Percentiles rank a stretch among this genome's conserved stretches.
phyloP scores from a whole-genome alignment of 2,888 invertebrate species.

The Epirrhoe alternata region DNA sequence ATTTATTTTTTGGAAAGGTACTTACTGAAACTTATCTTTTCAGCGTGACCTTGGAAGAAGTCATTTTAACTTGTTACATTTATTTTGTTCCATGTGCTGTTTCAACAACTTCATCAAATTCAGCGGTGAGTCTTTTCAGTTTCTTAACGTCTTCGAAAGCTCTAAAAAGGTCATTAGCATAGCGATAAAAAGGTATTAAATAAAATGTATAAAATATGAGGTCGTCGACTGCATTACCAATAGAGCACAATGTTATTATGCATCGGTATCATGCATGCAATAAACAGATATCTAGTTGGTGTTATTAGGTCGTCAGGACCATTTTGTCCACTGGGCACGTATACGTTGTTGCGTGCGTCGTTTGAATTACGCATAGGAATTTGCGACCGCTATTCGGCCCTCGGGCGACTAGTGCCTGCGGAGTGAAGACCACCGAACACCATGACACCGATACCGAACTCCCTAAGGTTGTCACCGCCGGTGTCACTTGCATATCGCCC shows the following conservation, averaged over 20 bases:
- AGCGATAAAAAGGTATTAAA: not conserved
- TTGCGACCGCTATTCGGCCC: conserved; percentile 83
- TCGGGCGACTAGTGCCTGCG: conserved; percentile 52
- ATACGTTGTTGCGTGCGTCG: conserved; percentile 69
- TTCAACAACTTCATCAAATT: conserved; percentile 45
- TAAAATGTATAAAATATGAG: not conserved
- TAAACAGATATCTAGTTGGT: conserved; percentile 63
- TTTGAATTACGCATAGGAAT: conserved; percentile 84
- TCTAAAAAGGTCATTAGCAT: too few relatives aligned
- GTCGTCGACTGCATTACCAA: conserved; percentile 28
- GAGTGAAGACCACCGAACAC: conserved; percentile 59
- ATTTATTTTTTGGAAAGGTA: conserved; percentile 19
- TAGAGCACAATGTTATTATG: conserved; percentile 45
- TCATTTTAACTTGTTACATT: conserved; percentile 26
- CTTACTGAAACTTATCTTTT: conserved; percentile 1
- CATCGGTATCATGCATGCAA: conserved; percentile 52
- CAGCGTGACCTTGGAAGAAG: not conserved
- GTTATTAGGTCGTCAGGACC: conserved; percentile 79
- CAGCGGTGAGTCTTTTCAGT: conserved; percentile 72
- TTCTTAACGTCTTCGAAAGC: not conserved
- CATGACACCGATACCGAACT: conserved; percentile 76
- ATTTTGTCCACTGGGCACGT: conserved; percentile 76
- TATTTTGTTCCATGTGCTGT: conserved; percentile 79
- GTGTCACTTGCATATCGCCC: conserved; percentile 61
- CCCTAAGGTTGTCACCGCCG: conserved; percentile 66